Percentiles rank a stretch among this genome's conserved stretches.
phyloP scores from a whole-genome alignment of 2,888 invertebrate genomes.

The Hydrotaea diabolus region DNA sequence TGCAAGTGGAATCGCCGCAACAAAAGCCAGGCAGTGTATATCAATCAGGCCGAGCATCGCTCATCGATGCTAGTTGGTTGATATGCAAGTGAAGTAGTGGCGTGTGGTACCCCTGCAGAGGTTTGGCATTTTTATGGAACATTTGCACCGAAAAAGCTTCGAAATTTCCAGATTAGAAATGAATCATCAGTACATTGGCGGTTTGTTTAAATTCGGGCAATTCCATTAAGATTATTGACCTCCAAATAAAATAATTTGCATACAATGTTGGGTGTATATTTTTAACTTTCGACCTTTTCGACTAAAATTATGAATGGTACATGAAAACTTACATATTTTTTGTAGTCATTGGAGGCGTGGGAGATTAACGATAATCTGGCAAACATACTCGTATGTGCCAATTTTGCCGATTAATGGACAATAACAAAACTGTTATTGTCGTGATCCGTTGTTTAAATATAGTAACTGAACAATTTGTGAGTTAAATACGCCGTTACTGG shows the following conservation, averaged over 20 bases:
- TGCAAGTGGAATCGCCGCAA: conserved; percentile 48
- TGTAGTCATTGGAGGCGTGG: no score
- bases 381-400: no score
- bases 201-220: conserved; percentile 10
- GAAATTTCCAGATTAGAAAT: conserved; percentile 41
- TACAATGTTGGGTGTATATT: not conserved
- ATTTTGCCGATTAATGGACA: no score
- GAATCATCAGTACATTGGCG: conserved; percentile 9
- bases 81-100: conserved; percentile 20
- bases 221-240: conserved; percentile 54
- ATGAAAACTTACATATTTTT: no score
- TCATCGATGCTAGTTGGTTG: conserved; percentile 24
- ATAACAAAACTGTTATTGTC: no score
- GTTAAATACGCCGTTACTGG: no score
- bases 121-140: not conserved
- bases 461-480: no score
- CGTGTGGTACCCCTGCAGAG: not conserved
- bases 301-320: not conserved
- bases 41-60: conserved; percentile 67
- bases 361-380: no score
- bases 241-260: conserved; percentile 23
- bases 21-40: conserved; percentile 14
- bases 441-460: no score
- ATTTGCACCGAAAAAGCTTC: conserved; percentile 13
- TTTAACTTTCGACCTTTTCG: conserved; percentile 9